Evolutionary conservation across 1,140 invertebrate species (phyloP).

Genomic region (Galleria mellonella): DNA sequence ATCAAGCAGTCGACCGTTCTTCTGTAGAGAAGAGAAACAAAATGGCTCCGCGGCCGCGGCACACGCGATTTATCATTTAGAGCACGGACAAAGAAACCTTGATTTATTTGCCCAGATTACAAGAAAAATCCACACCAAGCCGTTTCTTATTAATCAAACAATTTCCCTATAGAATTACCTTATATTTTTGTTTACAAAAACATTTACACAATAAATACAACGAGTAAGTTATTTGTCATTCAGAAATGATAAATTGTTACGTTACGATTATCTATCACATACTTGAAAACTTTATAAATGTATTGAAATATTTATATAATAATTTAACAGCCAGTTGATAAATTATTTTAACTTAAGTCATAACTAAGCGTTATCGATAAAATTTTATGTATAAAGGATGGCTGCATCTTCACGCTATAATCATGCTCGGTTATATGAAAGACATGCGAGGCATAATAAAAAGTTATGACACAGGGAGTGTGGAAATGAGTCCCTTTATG

Average conservation of each 20-base stretch:
- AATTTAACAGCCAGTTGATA: not conserved
- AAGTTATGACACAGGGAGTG: slow-evolving; percentile 2
- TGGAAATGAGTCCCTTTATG: slow-evolving; percentile 10
- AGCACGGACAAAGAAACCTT: slow-evolving; percentile 7
- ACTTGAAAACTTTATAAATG: no score
- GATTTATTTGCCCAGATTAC: slow-evolving; percentile 15
- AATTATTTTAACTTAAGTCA: not conserved
- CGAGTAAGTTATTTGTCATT: no score
- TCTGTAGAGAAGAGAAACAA: slow-evolving; percentile 3
- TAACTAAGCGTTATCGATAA: not conserved
- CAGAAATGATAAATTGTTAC: no score
- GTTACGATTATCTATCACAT: no score
- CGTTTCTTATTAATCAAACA: slow-evolving; percentile 10
- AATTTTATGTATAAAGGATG: not conserved
- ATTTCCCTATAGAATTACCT: slow-evolving; percentile 5
- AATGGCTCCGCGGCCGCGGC: not conserved
- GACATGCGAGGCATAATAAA: slow-evolving; percentile 3
- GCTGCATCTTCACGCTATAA: not conserved
- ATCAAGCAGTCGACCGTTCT: not conserved
- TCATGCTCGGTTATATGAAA: not conserved
- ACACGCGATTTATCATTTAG: slow-evolving; percentile 23
- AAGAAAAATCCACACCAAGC: slow-evolving; percentile 8
- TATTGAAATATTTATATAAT: no score
- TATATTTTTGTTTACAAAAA: no score
- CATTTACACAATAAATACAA: no score